Percentiles rank a stretch among this genome's conserved stretches.
phyloP scores from a whole-genome alignment of 2,113 vertebrate genomes.

The Grus americana region DNA sequence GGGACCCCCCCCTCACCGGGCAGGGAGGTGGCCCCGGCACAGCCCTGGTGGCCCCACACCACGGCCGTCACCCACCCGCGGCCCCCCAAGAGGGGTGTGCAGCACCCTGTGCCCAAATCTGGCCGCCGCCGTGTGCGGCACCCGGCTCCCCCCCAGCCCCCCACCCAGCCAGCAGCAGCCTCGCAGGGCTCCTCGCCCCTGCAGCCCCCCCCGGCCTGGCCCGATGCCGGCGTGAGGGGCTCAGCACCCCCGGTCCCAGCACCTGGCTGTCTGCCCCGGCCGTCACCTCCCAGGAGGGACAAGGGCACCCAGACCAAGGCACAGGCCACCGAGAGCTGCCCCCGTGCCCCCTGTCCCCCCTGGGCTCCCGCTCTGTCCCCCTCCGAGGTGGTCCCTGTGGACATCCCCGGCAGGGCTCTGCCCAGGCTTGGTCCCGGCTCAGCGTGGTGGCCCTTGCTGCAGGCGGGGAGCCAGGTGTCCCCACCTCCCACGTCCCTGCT shows the following conservation, averaged over 20 bases:
- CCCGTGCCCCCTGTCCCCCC: fast-evolving
- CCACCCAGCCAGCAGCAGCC: background rate
- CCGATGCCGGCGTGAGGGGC: fast-evolving
- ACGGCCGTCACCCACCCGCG: background rate
- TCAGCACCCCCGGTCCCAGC: fast-evolving
- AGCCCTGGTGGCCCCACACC: background rate
- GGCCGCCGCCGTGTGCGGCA: no score
- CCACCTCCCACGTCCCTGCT: fast-evolving
- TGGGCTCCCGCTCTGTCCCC: background rate
- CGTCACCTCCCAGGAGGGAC: background rate
- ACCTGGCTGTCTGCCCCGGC: fast-evolving
- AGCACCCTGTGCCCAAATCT: background rate
- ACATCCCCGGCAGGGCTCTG: background rate
- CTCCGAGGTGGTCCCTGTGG: background rate
- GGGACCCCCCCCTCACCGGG: background rate
- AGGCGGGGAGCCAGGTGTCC: background rate
- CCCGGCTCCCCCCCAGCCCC: fast-evolving
- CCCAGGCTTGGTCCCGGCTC: background rate
- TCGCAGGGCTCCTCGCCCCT: background rate
- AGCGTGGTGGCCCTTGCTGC: background rate
- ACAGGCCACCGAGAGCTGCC: background rate
- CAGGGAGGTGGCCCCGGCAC: background rate
- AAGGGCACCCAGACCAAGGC: background rate
- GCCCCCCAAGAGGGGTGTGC: fast-evolving
- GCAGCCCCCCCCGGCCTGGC: no score